phyloP scores from a whole-genome alignment of 2,797 vertebrate genomes.

The Cirrhinus molitorella region DNA sequence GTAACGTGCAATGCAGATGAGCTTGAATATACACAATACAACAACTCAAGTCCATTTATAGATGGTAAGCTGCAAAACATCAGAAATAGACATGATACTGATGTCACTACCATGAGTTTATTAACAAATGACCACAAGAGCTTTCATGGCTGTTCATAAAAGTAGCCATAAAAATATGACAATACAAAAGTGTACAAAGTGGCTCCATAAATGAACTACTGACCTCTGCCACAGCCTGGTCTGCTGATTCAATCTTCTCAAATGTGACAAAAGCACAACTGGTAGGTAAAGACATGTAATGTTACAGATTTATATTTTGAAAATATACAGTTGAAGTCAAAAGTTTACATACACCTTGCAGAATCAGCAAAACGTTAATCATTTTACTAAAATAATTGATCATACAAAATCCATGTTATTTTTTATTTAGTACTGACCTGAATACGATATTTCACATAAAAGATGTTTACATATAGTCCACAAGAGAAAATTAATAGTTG shows the following conservation, averaged over 20 bases:
- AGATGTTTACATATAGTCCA: too few species aligned
- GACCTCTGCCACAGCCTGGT: conserved; percentile 90
- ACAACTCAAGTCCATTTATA: background rate
- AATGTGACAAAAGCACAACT: conserved; percentile 95
- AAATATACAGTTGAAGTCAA: too few species aligned
- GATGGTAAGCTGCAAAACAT: background rate
- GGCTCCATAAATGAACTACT: conserved; percentile 34
- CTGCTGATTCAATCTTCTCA: conserved; percentile 96
- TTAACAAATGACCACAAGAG: background rate
- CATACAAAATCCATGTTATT: too few species aligned
- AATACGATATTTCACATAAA: too few species aligned
- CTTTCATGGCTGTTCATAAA: background rate
- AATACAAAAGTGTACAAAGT: background rate
- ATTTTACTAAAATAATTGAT: too few species aligned
- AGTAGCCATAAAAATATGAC: background rate
- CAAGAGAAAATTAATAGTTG: too few species aligned
- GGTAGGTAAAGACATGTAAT: background rate
- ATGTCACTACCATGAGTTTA: background rate
- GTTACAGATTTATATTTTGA: background rate
- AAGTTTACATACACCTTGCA: too few species aligned
- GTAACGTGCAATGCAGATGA: background rate
- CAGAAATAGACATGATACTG: background rate
- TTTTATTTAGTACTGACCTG: too few species aligned
- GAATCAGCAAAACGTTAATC: too few species aligned
- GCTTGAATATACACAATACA: background rate